Percentiles rank a stretch among this genome's conserved stretches.
Conservation (phyloP, 1,140 invertebrate genomes). For the Ridgeia piscesae region DNA sequence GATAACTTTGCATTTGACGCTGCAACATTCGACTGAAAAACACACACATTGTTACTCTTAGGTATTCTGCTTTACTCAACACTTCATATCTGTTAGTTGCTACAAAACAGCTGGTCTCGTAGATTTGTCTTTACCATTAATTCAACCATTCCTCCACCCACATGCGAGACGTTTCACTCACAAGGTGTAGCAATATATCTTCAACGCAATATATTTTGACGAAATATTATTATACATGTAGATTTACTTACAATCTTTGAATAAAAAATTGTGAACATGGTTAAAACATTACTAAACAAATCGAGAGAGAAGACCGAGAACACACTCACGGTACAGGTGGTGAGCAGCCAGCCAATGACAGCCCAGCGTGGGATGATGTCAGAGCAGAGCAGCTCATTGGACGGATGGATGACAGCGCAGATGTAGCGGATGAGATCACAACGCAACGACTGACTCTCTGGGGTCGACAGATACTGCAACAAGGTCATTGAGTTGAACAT, state of each 20-base stretch:
- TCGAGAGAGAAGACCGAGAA: not conserved
- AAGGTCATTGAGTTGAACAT: not conserved
- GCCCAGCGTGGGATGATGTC: conserved; percentile 98
- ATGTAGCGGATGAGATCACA: conserved; percentile 97
- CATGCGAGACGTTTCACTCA: no score
- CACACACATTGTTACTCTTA: not conserved
- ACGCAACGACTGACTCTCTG: conserved; percentile 88
- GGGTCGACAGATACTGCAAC: conserved; percentile 91
- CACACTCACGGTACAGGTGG: conserved; percentile 79
- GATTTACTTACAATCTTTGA: no score
- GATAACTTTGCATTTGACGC: conserved; percentile 94
- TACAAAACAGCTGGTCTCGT: no score
- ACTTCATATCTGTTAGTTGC: not conserved
- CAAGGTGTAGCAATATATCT: no score
- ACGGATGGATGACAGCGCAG: conserved; percentile 95
- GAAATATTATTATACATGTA: no score
- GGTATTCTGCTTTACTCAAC: not conserved
- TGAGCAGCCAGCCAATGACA: conserved; percentile 95
- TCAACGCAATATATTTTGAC: no score
- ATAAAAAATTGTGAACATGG: no score
- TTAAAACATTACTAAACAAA: no score
- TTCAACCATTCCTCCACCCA: no score
- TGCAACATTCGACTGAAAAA: conserved; percentile 72
- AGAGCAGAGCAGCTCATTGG: conserved; percentile 95
- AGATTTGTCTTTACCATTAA: no score